phyloP scores from a whole-genome alignment of 2,113 vertebrate genomes.

The Apteryx mantelli region DNA sequence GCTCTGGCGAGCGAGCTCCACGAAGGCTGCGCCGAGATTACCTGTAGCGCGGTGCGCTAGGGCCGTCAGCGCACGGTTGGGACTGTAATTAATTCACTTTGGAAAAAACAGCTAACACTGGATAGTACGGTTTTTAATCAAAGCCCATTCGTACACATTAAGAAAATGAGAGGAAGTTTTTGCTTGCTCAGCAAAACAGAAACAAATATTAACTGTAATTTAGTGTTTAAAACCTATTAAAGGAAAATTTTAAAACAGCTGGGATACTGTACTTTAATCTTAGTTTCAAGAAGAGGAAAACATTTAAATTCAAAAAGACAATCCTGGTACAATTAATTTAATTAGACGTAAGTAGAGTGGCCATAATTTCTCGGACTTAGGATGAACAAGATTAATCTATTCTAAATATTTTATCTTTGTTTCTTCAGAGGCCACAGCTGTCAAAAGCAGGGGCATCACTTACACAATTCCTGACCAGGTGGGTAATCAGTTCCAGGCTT shows the following conservation, averaged over 20 bases:
- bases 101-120: background rate
- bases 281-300: too few relatives aligned
- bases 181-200: background rate
- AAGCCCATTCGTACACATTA: background rate
- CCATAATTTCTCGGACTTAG: background rate
- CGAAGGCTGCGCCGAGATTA: background rate
- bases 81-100: background rate
- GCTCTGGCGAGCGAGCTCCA: background rate
- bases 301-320: background rate
- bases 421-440: background rate
- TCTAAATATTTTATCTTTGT: background rate
- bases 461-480: background rate
- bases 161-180: background rate
- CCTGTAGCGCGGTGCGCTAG: background rate
- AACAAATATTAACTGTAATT: background rate
- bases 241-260: background rate
- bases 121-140: background rate
- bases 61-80: background rate
- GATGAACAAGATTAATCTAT: background rate
- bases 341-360: too few relatives aligned
- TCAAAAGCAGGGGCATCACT: background rate
- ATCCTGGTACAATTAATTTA: background rate
- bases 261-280: background rate
- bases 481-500: background rate
- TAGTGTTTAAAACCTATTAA: background rate